Evolutionary conservation across 2,797 vertebrate species (phyloP), one percentile per base, ranked within the genome.

Genomic region (Sarcoramphus papa): DNA sequence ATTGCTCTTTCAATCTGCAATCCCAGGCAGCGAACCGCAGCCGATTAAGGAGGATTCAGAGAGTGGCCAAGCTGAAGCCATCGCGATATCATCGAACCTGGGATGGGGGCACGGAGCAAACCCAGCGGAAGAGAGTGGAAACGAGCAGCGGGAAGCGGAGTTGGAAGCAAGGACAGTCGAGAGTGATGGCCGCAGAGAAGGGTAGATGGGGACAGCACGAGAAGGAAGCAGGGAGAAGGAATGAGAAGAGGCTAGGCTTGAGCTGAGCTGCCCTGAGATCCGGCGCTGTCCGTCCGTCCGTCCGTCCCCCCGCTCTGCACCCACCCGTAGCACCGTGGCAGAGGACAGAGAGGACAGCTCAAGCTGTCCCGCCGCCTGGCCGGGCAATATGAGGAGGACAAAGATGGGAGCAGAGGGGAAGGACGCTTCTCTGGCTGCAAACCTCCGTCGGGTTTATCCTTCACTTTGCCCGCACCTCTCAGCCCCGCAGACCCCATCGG

Each of bases 81-180:
- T 27, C 4, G 3, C 4, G 3, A 8, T 3, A 7, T 7, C 30
- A 3, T 41, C 33, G 7, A 6, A 27, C 33, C 23, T 12, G 43
- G 77, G 77, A 11, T 17, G 51, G 43, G 59, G 67, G 9, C 41
- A n/a, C 4, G 0, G 47, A 43, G 45, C 31, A 11, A 9, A 41
- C 10, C 30, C 62, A 9, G 62, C 13, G 6, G 43, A 5, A 28
- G 14, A 21, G 35, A 31, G 51, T 5, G 35, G 23, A 25, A 41
- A 37, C 1, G 37, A 30, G 33, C 30, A 25, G 35, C 5, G 15
- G 48, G 56, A 56, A 15, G 56, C 2, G 15, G 56, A 37, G 53
- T 21, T 41, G 82, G 51, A 28, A 67, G 45, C 14, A 8, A 33
- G 23, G 54, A 27, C 17, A 9, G 3, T 13, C 1, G 27, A 14